Conservation (phyloP, 2,113 vertebrate genomes). For the Otolemur garnettii region DNA sequence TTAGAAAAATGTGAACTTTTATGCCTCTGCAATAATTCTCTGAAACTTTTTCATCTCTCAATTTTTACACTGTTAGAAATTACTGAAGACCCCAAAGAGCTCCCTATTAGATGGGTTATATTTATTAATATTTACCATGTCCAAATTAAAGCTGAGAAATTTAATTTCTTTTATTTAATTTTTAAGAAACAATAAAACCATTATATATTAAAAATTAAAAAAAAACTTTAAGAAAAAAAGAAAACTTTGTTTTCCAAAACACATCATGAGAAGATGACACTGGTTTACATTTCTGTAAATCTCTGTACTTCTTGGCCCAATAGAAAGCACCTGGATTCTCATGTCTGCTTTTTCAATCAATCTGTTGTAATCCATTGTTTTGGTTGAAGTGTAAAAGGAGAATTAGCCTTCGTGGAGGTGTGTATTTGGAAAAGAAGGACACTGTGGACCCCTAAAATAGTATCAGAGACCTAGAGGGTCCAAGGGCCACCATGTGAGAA, state of each 20-base stretch:
- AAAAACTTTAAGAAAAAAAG: background rate
- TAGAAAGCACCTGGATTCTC: background rate
- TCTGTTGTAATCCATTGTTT: constrained; percentile 28
- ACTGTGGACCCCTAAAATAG: background rate
- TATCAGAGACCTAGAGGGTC: background rate
- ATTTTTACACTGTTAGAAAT: background rate
- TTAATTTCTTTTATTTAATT: constrained; percentile 6
- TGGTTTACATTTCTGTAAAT: constrained; percentile 27
- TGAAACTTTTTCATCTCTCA: background rate
- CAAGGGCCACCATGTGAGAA: background rate
- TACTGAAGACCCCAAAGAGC: background rate
- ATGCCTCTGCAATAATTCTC: background rate
- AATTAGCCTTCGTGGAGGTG: background rate
- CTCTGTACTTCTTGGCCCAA: background rate
- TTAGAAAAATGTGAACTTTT: constrained; percentile 37
- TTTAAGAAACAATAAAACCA: background rate
- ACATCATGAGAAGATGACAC: background rate
- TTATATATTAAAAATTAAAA: constrained; percentile 27
- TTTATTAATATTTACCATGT: background rate
- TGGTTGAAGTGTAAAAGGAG: background rate
- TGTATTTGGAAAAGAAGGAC: background rate
- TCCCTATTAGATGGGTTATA: background rate
- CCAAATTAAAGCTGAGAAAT: background rate
- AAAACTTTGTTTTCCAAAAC: constrained; percentile 2
- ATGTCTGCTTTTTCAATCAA: background rate